Base-by-base conservation (phyloP, 2,888 invertebrate genomes). In the Callimorpha dominula region DNA sequence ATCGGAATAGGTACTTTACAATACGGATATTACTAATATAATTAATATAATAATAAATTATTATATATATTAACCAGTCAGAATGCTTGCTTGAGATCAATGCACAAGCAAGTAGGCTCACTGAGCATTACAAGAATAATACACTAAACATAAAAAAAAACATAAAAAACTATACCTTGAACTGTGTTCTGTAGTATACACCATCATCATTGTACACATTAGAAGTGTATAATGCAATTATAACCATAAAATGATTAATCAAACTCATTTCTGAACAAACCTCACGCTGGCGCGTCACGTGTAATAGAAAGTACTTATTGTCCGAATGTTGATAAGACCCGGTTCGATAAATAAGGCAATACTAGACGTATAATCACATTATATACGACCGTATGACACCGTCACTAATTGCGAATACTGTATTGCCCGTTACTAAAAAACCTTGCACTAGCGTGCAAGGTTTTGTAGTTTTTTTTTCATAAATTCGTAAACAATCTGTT, bases 311-410 rank as follows among this genome's bases (percentile, higher is more conserved):
- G 17, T 1, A 20, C 43, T 54, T 57, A 43, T 54, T 42, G 42
- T 15, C 43, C 12, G 20, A 57, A 68, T 57, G 43, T 43, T 43
- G 54, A 68, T 68, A 68, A 68, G 8, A 54, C 14, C 43, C 4
- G 20, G 46, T 65, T 46, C 46, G n/a, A 65, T 46, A 20, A 65
- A 65, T 20, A 65, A 65, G 67, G n/a, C 14, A 14, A 43, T 43
- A 43, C 43, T 66, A 66, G n/a, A 42, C n/a, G 42, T 42, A 42
- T 42, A 67, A 54, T 20, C 54, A 6, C 14, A 42, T 20, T 54
- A 15, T 8, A 68, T 4, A 20, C 50, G 50, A 65, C 40, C 40
- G 20, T 50, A 31, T 65, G 15, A 65, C 17, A 65, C 40, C 40
- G 65, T 17, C 40, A 14, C 54, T 4, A 57, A 54, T 57, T 6